Conservation (phyloP, 2,797 vertebrate species). For the Eidolon dupreanum region DNA sequence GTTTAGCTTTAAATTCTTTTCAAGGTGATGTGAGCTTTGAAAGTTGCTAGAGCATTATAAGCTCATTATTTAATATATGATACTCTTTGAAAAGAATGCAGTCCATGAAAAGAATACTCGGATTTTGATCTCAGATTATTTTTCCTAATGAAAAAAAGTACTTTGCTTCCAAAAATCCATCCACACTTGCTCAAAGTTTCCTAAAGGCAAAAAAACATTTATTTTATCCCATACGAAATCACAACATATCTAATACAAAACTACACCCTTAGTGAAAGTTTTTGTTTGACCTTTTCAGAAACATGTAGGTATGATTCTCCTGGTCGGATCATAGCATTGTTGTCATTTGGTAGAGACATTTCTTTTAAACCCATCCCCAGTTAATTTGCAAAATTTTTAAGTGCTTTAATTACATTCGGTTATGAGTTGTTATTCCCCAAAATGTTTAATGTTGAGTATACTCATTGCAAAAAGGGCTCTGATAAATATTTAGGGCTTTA, state of each 20-base stretch:
- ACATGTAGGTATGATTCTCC: neutral
- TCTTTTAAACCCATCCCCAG: neutral
- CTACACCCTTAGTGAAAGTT: neutral
- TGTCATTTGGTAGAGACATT: neutral
- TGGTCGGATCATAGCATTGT: neutral
- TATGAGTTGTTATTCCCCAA: neutral
- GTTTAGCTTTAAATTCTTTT: slow-evolving; percentile 29
- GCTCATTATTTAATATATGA: neutral
- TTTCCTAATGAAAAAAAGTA: neutral
- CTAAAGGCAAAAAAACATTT: neutral
- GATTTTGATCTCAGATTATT: slow-evolving; percentile 9
- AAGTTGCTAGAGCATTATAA: slow-evolving; percentile 3
- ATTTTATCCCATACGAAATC: neutral
- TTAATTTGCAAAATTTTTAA: neutral
- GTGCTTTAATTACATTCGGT: neutral
- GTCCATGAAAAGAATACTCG: neutral
- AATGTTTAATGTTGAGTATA: neutral
- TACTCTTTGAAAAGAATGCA: neutral
- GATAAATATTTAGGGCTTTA: neutral
- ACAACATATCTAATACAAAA: neutral
- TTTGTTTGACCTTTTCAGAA: slow-evolving; percentile 35
- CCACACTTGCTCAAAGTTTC: neutral
- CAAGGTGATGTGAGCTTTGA: neutral
- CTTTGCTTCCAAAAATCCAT: neutral
- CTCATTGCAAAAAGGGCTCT: neutral